Evolutionary conservation across 2,888 invertebrate genomes (phyloP), one percentile per base, ranked within the genome.

Genomic region (Agrotis segetum): DNA sequence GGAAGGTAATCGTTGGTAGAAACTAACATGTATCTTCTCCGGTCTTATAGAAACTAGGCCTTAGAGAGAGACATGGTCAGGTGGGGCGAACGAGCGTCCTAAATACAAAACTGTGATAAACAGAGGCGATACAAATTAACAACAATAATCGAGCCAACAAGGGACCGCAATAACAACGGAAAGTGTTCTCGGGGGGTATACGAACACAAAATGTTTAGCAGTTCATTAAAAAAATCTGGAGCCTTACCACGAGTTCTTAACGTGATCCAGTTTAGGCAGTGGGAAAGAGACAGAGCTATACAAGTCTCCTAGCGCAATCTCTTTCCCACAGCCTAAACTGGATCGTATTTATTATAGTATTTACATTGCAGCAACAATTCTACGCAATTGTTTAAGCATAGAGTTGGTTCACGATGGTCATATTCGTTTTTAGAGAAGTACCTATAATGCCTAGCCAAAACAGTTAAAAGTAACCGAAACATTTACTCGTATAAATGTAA

Each of bases 111-210:
- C 83, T 74, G 81, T 87, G 89, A 91, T 91, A 87, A 85, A 89
- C 88, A 86, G 85, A 84, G 83, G 84, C 87, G 88, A 90, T 90
- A 90, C 89, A 90, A 92, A 93, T 92, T 92, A 90, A 91, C 90
- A 90, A 90, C 90, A 92, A 92, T 91, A 91, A 91, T 91, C 87
- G 85, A 87, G 82, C 84, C 85, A 88, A 88, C 87, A 87, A 85
- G 87, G 85, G 84, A 84, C 88, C 78, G 85, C 87, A 88, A 83
- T 85, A 88, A 88, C 87, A 82, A 83, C 84, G 74, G 85, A 88
- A 88, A 90, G 87, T 85, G 84, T 88, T 85, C 78, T 24, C 67
- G n/a, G 40, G 14, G 88, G 89, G 82, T 87, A 87, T 46, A 72
- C 80, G 62, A 29, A 49, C 47, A 79, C 77, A 80, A 61, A 81